A percentile compares a stretch with the other conserved stretches of the same genome.
These are phyloP conservation scores for Rhea pennata DNA, from an alignment of 2,113 vertebrate genomes.

Conservation along the genomic window DNA sequence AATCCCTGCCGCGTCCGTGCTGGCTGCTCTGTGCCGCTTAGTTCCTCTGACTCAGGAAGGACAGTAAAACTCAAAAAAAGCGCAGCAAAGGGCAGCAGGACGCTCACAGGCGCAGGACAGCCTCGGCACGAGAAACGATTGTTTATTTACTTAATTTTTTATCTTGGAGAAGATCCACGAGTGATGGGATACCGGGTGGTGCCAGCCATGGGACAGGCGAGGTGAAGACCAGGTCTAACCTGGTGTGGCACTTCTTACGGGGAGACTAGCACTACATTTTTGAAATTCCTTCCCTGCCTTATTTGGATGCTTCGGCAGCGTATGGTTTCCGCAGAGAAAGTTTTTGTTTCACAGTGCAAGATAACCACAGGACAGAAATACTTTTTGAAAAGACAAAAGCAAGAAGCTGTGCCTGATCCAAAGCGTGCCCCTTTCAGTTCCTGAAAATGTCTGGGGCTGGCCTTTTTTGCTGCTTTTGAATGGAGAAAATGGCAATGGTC, in stretches of 20 bases:
- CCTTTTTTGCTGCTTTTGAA: background rate
- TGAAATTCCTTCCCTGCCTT: background rate
- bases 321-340: background rate
- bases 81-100: rapidly evolving
- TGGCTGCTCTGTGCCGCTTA: background rate
- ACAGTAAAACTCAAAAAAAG: background rate
- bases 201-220: background rate
- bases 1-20: background rate
- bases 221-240: background rate
- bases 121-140: background rate
- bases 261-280: background rate
- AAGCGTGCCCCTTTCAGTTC: background rate
- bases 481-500: background rate
- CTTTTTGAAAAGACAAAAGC: background rate
- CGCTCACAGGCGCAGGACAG: background rate
- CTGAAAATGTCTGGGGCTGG: background rate
- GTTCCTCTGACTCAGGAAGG: background rate
- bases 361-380: background rate
- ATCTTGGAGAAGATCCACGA: background rate
- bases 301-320: background rate
- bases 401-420: background rate
- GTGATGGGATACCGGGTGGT: too few species aligned
- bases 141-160: background rate
- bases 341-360: background rate
- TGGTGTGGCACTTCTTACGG: background rate